Base-by-base conservation (phyloP, 2,797 vertebrate species). In the Cichlasoma orientale region DNA sequence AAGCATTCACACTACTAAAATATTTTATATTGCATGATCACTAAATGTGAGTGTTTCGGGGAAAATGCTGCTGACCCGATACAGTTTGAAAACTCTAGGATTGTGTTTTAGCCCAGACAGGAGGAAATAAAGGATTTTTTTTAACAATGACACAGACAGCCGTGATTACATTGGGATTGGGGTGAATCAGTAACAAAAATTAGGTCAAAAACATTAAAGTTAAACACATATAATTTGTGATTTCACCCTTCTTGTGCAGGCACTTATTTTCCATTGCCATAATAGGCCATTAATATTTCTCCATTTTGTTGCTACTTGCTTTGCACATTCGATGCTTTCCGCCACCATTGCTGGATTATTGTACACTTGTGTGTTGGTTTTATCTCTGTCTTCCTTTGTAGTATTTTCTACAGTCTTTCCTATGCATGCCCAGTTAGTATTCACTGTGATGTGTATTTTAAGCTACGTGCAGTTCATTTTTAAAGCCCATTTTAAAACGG, bases 321-420 rank as follows among this genome's bases (percentile, higher is more conserved):
- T 29, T 2, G 23, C 8, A 2, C 25, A 12, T 47, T 47, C 0
- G 0, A 29, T 47, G 16, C 25, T 66, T 66, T 13, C 25, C 0
- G 2, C 10, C 2, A 68, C 25, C 61, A 50, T 29, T 11, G 5
- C 23, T 68, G 41, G 10, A 68, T 68, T 50, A 29, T 19, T 29
- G 63, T 2, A 27, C 29, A 25, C 25, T 19, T 68, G 18, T 29
- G 63, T 50, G 59, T 25, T 63, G 3, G 1, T 13, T 55, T 54
- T 68, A 29, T 2, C 41, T 29, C 31, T 8, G 7, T 47, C 4
- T 14, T 47, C 41, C 13, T 44, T 10, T 6, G 16, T 27, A 66
- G 23, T 68, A 68, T 50, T 68, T 50, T 50, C 61, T 68, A 68
- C 16, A 63, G 25, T 9, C 38, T 66, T 68, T 1, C 25, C 10